phyloP scores from a whole-genome alignment of 2,888 invertebrate genomes.

The Andricus quercusramuli region DNA sequence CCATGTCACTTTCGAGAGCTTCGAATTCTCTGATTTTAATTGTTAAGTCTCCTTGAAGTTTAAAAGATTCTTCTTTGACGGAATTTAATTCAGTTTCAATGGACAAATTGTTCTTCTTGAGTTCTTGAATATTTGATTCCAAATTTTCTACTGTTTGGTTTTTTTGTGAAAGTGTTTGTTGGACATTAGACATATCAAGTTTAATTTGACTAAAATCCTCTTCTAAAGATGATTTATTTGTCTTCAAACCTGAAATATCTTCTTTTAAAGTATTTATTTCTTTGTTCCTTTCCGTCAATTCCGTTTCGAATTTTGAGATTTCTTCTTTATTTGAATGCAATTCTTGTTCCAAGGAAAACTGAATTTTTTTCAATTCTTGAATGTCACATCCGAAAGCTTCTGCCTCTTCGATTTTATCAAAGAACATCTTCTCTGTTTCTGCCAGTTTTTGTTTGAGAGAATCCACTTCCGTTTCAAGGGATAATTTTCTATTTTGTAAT shows the following conservation, averaged over 20 bases:
- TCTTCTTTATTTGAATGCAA: neutral
- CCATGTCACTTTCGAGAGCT: neutral
- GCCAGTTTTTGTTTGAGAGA: neutral
- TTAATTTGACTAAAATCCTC: neutral
- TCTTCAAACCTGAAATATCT: constrained; percentile 28
- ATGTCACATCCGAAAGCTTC: neutral
- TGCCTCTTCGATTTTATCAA: neutral
- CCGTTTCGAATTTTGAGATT: neutral
- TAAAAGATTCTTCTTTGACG: constrained; percentile 33
- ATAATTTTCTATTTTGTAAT: neutral
- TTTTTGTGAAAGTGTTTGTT: constrained; percentile 33
- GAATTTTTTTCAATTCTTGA: neutral
- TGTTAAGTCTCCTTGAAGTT: neutral
- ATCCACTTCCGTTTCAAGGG: constrained; percentile 10
- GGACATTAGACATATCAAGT: neutral
- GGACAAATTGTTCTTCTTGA: constrained; percentile 46
- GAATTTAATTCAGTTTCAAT: constrained; percentile 47
- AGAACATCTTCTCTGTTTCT: neutral
- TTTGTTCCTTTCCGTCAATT: neutral
- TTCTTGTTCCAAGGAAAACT: neutral
- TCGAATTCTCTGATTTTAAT: neutral
- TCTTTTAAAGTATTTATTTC: constrained; percentile 3
- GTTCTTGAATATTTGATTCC: constrained; percentile 38
- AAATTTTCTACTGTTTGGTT: neutral
- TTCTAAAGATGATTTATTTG: constrained; percentile 38